A percentile compares a stretch with the other conserved stretches of the same genome.
phyloP scores from a whole-genome alignment of 2,888 invertebrate genomes.

The Synanthedon tipuliformis region DNA sequence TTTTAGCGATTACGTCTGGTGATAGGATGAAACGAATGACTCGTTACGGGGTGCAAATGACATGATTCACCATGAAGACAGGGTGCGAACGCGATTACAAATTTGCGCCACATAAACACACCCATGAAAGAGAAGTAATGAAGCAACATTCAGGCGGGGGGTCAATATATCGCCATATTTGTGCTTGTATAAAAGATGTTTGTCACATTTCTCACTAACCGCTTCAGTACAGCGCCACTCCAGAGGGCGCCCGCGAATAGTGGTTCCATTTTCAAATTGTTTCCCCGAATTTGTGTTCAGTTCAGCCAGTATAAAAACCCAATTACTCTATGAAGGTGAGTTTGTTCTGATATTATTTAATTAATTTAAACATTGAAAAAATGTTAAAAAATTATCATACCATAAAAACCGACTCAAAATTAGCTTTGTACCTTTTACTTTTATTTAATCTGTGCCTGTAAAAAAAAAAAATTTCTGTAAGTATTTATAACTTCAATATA shows the following conservation, averaged over 20 bases:
- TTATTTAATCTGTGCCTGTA: too few species aligned
- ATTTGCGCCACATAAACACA: constrained; percentile 48
- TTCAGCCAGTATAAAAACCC: constrained; percentile 5
- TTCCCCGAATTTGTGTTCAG: constrained; percentile 6
- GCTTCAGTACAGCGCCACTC: constrained; percentile 26
- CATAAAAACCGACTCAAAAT: too few species aligned
- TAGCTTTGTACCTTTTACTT: too few species aligned
- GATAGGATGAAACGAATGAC: neutral
- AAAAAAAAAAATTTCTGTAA: too few species aligned
- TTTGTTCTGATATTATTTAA: constrained; percentile 1
- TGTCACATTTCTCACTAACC: constrained; percentile 17
- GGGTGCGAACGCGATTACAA: constrained; percentile 53
- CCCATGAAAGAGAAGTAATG: constrained; percentile 50
- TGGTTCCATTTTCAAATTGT: constrained; percentile 13
- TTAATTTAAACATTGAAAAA: neutral
- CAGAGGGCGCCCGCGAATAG: constrained; percentile 28
- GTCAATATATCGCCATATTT: constrained; percentile 41
- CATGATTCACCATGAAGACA: constrained; percentile 23
- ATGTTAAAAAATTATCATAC: too few species aligned
- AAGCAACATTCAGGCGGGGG: constrained; percentile 58
- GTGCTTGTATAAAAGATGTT: constrained; percentile 45
- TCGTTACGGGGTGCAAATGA: constrained; percentile 19
- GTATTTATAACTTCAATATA: neutral
- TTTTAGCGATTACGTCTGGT: neutral
- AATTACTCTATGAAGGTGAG: constrained; percentile 15